Base-by-base conservation (phyloP, 2,888 invertebrate genomes). In the Tupiocoris notatus region DNA sequence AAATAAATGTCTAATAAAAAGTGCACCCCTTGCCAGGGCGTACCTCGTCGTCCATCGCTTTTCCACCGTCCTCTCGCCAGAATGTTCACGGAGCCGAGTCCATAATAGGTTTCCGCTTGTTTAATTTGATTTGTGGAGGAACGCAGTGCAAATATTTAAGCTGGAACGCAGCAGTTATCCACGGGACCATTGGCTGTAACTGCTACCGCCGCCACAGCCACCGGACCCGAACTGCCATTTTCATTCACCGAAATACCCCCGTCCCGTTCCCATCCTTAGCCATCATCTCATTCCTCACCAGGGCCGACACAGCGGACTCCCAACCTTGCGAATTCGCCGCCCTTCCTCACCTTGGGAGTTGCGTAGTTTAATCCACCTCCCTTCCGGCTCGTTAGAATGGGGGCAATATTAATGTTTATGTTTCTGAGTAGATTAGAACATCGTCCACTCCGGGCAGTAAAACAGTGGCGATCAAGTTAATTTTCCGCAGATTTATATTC, bases 401-500 rank as follows among this genome's bases (percentile, higher is more conserved):
- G 39, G 39, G 39, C 12, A 12, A 39, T 39, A 67, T 67, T 67
- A 67, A 67, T 67, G 67, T 67, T 67, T 67, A 67, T 67, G 67
- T 67, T 67, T 67, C 21, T 57, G 67, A 56, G 67, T 67, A 57
- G 67, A 67, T 67, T 67, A 67, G 21, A 67, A 67, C 67, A 22
- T 67, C 67, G 67, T n/a, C 39, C 67, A 20, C 67, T 17, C 57
- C 54, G 1, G 57, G 67, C 56, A 67, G 21, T 67, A 67, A 21
- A 67, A 67, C 57, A 67, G 56, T n/a, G 67, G 67, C 56, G 67
- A 67, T 67, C 57, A 67, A 67, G 67, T 67, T 67, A 67, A 67
- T 67, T 67, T 67, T 67, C 67, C 39, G 39, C 39, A 67, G 67
- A 67, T 67, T 67, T 67, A 67, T 67, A 67, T 67, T 57, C 39